Evolutionary conservation across 1,140 invertebrate genomes (phyloP).

Genomic region (Leptinotarsa texana): DNA sequence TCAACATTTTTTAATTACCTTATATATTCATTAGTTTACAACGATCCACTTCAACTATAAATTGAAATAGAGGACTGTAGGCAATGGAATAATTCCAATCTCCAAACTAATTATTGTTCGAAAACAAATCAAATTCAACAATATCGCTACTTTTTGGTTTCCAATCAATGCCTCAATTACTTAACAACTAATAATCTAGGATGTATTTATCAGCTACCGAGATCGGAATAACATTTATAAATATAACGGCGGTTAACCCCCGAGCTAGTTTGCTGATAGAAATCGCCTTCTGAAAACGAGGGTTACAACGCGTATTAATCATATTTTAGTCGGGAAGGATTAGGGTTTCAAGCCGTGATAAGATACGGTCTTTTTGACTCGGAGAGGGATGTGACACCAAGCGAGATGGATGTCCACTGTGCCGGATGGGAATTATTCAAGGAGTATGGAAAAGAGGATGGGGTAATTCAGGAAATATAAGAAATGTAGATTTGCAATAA

Average conservation of each 20-base stretch:
- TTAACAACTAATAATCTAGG: not conserved
- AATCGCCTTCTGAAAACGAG: constrained; percentile 32
- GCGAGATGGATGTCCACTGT: constrained; percentile 5
- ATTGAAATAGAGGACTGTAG: no score
- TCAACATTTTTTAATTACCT: no score
- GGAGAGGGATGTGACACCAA: constrained; percentile 8
- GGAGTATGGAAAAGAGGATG: not conserved
- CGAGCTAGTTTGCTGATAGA: constrained; percentile 31
- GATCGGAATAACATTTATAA: constrained; percentile 22
- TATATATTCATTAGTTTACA: no score
- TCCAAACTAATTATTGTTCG: no score
- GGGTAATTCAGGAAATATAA: not conserved
- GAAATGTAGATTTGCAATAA: not conserved
- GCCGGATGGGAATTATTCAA: not conserved
- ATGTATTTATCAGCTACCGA: constrained; percentile 9
- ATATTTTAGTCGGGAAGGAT: constrained; percentile 45
- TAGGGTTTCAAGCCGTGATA: constrained; percentile 40
- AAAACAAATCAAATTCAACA: no score
- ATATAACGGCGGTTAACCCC: constrained; percentile 29
- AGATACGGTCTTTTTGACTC: constrained; percentile 39
- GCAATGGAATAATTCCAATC: no score
- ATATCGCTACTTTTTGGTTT: no score
- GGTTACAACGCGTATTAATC: constrained; percentile 43
- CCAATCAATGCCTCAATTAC: no score
- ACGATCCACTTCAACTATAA: no score